Percentiles rank a stretch among this genome's conserved stretches.
Conservation (phyloP, 2,113 vertebrate species). For the Platichthys stellatus region DNA sequence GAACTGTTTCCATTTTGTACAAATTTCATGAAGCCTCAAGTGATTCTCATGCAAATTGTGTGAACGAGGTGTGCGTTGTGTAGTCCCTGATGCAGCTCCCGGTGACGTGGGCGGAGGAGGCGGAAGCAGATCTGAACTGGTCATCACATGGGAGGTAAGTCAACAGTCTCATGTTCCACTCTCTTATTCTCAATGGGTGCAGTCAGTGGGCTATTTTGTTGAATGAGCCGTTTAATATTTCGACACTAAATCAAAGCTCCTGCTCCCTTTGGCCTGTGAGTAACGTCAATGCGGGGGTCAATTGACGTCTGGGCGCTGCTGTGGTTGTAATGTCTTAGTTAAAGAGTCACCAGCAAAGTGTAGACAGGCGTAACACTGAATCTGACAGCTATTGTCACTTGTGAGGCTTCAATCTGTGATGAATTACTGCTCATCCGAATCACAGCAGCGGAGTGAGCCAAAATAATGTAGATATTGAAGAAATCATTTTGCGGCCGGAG, state of each 20-base stretch:
- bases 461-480: constrained; percentile 26
- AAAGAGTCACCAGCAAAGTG: constrained; percentile 19
- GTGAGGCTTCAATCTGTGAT: constrained; percentile 29
- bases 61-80: constrained; percentile 53
- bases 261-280: constrained; percentile 38
- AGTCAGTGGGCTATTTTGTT: constrained; percentile 35
- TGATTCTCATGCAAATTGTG: constrained; percentile 27
- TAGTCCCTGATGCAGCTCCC: constrained; percentile 92
- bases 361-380: constrained; percentile 36
- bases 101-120: constrained; percentile 93
- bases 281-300: constrained; percentile 52
- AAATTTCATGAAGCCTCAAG: neutral
- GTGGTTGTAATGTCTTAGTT: constrained; percentile 42
- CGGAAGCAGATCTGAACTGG: constrained; percentile 92
- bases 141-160: constrained; percentile 98
- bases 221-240: constrained; percentile 49
- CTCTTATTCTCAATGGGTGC: constrained; percentile 38
- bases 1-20: neutral
- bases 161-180: constrained; percentile 77
- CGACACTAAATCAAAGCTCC: constrained; percentile 41
- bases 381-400: constrained; percentile 20
- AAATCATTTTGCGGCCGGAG: constrained; percentile 15
- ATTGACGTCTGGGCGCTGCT: constrained; percentile 37
- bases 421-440: constrained; percentile 46
- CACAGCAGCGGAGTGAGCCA: constrained; percentile 1